phyloP scores from a whole-genome alignment of 2,113 vertebrate species.

The Pollimyrus isidori region DNA sequence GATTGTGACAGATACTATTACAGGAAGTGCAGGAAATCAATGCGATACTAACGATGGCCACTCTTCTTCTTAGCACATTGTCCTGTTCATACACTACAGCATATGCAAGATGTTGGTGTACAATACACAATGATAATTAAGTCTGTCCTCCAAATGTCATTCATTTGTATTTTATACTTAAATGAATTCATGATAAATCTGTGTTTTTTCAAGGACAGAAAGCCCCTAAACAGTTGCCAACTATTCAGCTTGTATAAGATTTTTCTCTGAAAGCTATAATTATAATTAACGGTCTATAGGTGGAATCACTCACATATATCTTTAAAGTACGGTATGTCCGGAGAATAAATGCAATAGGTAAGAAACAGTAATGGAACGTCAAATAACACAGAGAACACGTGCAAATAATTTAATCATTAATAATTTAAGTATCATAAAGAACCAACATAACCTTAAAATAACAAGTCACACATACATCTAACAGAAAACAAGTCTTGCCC shows the following conservation, averaged over 20 bases:
- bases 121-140: not conserved
- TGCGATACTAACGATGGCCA: not conserved
- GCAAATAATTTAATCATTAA: not conserved
- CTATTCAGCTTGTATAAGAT: not conserved
- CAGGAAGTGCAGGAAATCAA: not conserved
- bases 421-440: not conserved
- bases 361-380: constrained; percentile 15
- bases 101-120: not conserved
- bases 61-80: not conserved
- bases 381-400: constrained; percentile 12
- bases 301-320: not conserved
- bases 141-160: not conserved
- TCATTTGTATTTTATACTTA: not conserved
- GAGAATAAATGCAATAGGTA: constrained; percentile 5
- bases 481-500: not conserved
- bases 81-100: not conserved
- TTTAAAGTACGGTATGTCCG: constrained; percentile 19
- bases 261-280: not conserved
- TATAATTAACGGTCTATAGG: not conserved
- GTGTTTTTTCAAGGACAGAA: not conserved
- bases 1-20: constrained; percentile 2
- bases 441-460: not conserved
- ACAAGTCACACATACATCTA: not conserved
- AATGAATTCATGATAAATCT: not conserved
- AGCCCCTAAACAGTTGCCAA: not conserved